Conservation (phyloP, 2,113 vertebrate species). For the Coracopsis vasa region DNA sequence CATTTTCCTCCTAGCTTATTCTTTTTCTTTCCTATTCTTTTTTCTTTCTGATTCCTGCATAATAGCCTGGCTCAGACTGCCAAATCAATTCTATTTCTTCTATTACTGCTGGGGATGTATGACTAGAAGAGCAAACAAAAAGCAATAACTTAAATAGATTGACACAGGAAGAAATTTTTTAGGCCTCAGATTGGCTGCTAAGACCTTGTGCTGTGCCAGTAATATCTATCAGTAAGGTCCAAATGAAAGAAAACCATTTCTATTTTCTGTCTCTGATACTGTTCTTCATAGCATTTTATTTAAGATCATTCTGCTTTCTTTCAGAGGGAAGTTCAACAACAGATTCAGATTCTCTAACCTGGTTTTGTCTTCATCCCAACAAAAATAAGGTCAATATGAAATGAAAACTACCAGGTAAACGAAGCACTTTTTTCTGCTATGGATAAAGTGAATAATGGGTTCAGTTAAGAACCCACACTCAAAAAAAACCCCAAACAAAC, state of each 20-base stretch:
- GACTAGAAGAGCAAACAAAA: constrained; percentile 12
- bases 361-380: background rate
- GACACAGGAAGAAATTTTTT: background rate
- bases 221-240: background rate
- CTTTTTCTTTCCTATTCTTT: background rate
- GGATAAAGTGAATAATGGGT: background rate
- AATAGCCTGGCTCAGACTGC: background rate
- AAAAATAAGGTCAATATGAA: background rate
- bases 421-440: background rate
- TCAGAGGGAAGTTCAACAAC: background rate
- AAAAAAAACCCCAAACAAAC: background rate
- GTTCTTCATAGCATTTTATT: background rate
- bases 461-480: background rate
- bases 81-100: constrained; percentile 24
- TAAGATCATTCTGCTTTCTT: background rate
- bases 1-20: background rate
- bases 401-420: background rate
- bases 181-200: background rate
- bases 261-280: background rate
- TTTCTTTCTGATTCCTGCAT: background rate
- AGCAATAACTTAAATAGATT: constrained; percentile 6
- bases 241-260: background rate
- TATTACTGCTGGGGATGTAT: background rate
- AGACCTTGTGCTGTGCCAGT: background rate
- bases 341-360: background rate